Conservation (phyloP, 2,888 invertebrate species). For the Ptilodon capucinus region DNA sequence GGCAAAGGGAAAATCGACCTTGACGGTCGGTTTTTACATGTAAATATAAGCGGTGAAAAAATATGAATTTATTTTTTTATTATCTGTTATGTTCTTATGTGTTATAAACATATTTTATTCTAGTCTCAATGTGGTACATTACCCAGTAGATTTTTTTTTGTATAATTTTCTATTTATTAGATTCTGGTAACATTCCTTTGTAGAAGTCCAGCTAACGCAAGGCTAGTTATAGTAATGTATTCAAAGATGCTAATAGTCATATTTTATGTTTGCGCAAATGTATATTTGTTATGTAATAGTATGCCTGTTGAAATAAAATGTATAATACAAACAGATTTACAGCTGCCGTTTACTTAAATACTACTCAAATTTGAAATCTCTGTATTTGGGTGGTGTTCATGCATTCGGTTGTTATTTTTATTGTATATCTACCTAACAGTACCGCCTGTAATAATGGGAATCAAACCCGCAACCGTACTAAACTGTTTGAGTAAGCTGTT, state of each 20-base stretch:
- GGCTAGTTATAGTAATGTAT: neutral
- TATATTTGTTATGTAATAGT: slow-evolving; percentile 15
- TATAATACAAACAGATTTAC: slow-evolving; percentile 11
- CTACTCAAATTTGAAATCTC: neutral
- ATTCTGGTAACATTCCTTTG: neutral
- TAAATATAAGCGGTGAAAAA: too few relatives aligned
- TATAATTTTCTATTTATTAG: neutral
- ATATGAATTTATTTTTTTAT: neutral
- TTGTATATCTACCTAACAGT: too few relatives aligned
- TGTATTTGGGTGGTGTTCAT: too few relatives aligned
- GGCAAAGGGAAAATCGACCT: too few relatives aligned
- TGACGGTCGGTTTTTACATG: too few relatives aligned
- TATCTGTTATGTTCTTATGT: neutral
- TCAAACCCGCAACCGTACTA: too few relatives aligned
- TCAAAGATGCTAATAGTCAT: neutral
- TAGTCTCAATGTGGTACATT: slow-evolving; percentile 2
- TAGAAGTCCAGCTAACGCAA: neutral
- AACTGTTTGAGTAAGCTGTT: too few relatives aligned
- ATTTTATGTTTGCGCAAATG: slow-evolving; percentile 27
- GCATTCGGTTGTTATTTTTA: too few relatives aligned
- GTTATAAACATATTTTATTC: neutral
- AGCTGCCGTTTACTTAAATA: neutral
- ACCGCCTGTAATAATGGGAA: too few relatives aligned
- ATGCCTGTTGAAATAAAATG: slow-evolving; percentile 43
- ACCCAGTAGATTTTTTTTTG: neutral